Evolutionary conservation across 2,888 invertebrate species (phyloP), one percentile per base, ranked within the genome.

Genomic region (Macrosoma leucophasiata): DNA sequence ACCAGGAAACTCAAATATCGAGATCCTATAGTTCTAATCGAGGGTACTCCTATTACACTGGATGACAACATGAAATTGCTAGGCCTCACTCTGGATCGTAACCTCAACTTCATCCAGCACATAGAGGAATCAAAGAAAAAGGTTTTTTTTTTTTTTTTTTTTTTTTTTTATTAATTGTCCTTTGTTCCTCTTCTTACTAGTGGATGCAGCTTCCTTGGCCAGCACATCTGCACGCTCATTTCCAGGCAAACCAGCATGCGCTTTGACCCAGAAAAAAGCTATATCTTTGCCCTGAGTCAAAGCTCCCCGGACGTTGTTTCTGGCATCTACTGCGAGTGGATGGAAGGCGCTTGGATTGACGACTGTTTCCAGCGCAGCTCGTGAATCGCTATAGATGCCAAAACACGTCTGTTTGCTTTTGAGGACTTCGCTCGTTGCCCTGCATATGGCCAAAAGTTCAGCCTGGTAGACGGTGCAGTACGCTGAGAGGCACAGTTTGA

Each of bases 221-320:
- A 33, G 26, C 3, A 13, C n/a, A 10, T 46, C 42, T 0, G 46
- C 46, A 1, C 36, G 5, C 11, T 40, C 46, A 6, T 42, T 42
- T 0, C 38, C 42, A 4, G 12, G 27, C n/a, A 35, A 2, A 2
- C 39, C 41, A n/a, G n/a, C n/a, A 1, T 43, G 46, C 0, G 33
- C 43, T n/a, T 29, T 36, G 0, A 48, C 21, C 48, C 46, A 45
- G 26, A 22, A 31, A 1, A 49, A 18, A 0, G 13, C 2, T 9
- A 38, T 13, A n/a, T 5, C 14, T 20, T 29, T 35, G 14, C 19
- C 14, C 19, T 39, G 31, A 18, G 4, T 8, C 7, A 4, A n/a
- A 7, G n/a, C 9, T 3, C 11, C 20, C 4, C 13, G 10, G n/a
- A 38, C n/a, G 18, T 26, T 29, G 2, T 25, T 13, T 19, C 37